Evolutionary conservation across 2,888 invertebrate species (phyloP), one percentile per base, ranked within the genome.

Genomic region (Euproctis similis): DNA sequence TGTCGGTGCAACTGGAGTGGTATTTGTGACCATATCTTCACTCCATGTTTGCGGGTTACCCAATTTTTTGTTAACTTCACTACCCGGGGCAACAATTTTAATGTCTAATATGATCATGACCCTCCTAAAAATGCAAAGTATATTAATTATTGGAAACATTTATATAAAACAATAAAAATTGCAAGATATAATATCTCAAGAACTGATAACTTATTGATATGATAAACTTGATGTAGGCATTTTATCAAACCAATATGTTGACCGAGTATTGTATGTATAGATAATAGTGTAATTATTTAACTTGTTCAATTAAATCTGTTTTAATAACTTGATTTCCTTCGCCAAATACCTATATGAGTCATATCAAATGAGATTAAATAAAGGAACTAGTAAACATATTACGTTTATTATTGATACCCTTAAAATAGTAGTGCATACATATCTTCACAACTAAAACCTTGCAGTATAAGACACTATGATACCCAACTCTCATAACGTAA

Each of bases 81-180:
- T 65, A 0, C 96, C 97, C 12, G 89, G 80, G 21, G 87, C 87
- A 12, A 96, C 42, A 6, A 96, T 88, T 12, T 90, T 90, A 24
- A 96, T 53, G 32, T 92, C 94, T 36, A 96, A 68, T 28, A 97
- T 89, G 3, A 97, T 92, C 72, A 97, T 87, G 0, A 97, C 93
- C 30, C 92, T 88, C 56, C 95, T 96, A n/a, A 34, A 73, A 71
- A 6, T 13, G 5, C 6, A 3, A 17, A n/a, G n/a, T n/a, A n/a
- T n/a, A n/a, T n/a, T n/a, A n/a, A n/a, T n/a, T n/a, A n/a, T n/a
- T n/a, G n/a, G n/a, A n/a, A n/a, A n/a, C n/a, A n/a, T n/a, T n/a
- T n/a, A n/a, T n/a, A n/a, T n/a, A n/a, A n/a, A n/a, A n/a, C n/a
- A n/a, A n/a, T n/a, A n/a, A n/a, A n/a, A n/a, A n/a, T n/a, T n/a